Evolutionary conservation across 64 coral and sea anemone genomes (phyloP).

Genomic region (Acropora yongei): DNA sequence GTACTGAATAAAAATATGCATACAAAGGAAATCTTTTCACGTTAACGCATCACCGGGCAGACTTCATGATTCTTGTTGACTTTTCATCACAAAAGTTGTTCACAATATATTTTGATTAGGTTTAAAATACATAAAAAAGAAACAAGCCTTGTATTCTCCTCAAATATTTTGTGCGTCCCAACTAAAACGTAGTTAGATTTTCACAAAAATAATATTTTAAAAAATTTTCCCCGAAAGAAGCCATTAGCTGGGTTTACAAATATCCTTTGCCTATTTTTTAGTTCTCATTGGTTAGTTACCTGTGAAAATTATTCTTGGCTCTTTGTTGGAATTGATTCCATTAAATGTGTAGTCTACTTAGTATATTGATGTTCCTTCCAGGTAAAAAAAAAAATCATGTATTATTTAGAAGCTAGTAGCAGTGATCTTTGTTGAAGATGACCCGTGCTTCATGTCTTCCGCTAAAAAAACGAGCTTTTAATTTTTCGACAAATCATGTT

Average conservation of each 20-base stretch:
- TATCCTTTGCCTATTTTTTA: not conserved
- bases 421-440: not conserved
- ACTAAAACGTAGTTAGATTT: too few species aligned
- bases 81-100: not conserved
- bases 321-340: conserved; percentile 1
- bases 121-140: too few species aligned
- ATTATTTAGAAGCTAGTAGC: conserved; percentile 19
- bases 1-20: not conserved
- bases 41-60: not conserved
- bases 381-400: conserved; percentile 27
- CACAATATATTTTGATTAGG: too few species aligned
- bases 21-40: not conserved
- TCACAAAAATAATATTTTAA: not conserved
- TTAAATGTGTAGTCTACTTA: conserved; percentile 46
- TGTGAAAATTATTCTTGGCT: conserved; percentile 19
- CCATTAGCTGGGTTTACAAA: conserved; percentile 7
- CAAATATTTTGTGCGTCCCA: too few species aligned
- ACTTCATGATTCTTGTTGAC: not conserved
- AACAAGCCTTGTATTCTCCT: too few species aligned
- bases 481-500: conserved; percentile 22
- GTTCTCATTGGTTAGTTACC: conserved; percentile 2
- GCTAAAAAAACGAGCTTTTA: conserved; percentile 36
- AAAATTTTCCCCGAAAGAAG: conserved; percentile 2
- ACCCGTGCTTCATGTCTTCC: conserved; percentile 24
- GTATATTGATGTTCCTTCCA: not conserved